phyloP scores from a whole-genome alignment of 2,113 vertebrate species.

The Hydrochoerus hydrochaeris region DNA sequence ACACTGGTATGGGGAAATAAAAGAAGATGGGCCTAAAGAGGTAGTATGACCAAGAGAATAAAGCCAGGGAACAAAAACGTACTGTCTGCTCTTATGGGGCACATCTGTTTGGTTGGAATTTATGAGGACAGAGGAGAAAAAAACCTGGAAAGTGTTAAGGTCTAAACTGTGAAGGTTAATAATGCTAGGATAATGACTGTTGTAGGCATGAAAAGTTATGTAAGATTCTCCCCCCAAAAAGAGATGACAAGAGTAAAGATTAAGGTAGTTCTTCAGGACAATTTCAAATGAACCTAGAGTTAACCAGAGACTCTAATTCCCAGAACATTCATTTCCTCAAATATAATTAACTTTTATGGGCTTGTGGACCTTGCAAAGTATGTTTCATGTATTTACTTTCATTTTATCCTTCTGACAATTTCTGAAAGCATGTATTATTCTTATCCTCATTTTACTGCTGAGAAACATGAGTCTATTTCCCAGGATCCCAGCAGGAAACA shows the following conservation, averaged over 20 bases:
- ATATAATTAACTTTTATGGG: background rate
- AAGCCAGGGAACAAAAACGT: background rate
- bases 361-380: background rate
- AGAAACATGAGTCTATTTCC: background rate
- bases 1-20: background rate
- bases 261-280: background rate
- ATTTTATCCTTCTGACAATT: background rate
- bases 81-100: background rate
- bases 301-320: background rate
- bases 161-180: background rate
- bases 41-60: background rate
- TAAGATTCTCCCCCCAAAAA: background rate
- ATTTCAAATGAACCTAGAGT: background rate
- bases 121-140: background rate
- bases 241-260: background rate
- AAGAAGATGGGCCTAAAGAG: background rate
- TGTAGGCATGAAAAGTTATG: background rate
- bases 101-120: background rate
- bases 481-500: background rate
- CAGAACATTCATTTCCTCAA: constrained; percentile 19
- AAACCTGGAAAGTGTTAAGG: background rate
- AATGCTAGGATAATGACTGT: background rate
- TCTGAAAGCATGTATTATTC: background rate
- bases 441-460: background rate
- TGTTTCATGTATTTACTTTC: constrained; percentile 1